A percentile compares a stretch with the other conserved stretches of the same genome.
Conservation (phyloP, 2,113 vertebrate species). For the Stegostoma tigrinum region DNA sequence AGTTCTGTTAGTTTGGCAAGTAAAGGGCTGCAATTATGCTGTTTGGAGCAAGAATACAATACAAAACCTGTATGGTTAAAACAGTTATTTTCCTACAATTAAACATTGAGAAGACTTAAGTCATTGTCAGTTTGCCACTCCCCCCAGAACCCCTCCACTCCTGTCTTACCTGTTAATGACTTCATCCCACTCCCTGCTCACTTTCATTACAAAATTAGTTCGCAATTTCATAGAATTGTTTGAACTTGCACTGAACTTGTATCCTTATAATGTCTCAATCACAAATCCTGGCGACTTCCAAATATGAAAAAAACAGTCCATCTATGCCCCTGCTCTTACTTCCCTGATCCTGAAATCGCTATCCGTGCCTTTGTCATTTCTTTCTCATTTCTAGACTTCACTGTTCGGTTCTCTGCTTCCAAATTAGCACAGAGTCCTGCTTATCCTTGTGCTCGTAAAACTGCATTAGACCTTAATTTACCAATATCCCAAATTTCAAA, state of each 20-base stretch:
- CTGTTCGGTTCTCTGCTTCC: neutral
- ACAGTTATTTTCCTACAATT: neutral
- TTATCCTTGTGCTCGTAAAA: neutral
- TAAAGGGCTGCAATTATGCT: neutral
- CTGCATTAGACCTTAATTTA: neutral
- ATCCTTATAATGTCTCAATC: neutral
- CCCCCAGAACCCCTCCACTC: neutral
- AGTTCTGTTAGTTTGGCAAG: too few relatives aligned
- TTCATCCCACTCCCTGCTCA: neutral
- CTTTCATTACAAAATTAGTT: neutral
- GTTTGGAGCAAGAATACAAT: neutral
- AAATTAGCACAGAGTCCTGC: neutral
- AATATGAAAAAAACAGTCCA: neutral
- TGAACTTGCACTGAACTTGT: neutral
- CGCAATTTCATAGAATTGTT: neutral
- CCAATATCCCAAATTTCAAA: neutral
- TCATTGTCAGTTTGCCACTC: neutral
- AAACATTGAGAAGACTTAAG: neutral
- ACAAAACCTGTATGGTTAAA: neutral
- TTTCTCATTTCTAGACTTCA: neutral
- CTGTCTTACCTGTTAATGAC: neutral
- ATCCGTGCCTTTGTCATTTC: neutral
- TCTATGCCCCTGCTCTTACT: neutral
- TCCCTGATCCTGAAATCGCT: neutral
- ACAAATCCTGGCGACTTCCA: neutral